These are phyloP conservation scores for Phortica magna DNA, from an alignment of 2,888 invertebrate species.

Conservation along the genomic window DNA sequence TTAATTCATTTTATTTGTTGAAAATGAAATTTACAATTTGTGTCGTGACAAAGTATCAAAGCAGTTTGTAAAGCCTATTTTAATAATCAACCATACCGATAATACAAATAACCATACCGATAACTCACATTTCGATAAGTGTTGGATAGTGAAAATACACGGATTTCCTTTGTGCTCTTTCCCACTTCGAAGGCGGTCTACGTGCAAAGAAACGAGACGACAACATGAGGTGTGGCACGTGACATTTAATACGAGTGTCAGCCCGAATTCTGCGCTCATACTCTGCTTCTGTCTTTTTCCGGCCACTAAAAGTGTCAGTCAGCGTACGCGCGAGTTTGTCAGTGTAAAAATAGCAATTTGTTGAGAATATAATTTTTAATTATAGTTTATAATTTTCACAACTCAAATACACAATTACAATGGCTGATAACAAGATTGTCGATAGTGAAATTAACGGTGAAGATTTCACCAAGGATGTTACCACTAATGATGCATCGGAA, in stretches of 20 bases:
- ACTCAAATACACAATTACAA: slow-evolving; percentile 61
- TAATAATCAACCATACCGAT: background rate
- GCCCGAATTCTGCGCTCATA: slow-evolving; percentile 57
- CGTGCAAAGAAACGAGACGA: slow-evolving; percentile 12
- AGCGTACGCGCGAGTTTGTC: slow-evolving; percentile 71
- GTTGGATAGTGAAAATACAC: background rate
- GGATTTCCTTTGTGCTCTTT: background rate
- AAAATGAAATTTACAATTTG: no score
- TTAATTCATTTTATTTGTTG: no score
- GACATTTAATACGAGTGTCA: slow-evolving; percentile 27
- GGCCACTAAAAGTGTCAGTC: slow-evolving; percentile 72
- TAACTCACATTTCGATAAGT: background rate
- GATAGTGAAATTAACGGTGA: slow-evolving; percentile 87
- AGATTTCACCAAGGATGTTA: slow-evolving; percentile 88
- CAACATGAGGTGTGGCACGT: slow-evolving; percentile 9
- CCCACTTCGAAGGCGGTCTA: background rate
- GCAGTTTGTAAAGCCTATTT: background rate
- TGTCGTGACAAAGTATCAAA: no score
- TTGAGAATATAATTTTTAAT: slow-evolving; percentile 48
- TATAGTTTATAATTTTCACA: slow-evolving; percentile 54
- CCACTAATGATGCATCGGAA: slow-evolving; percentile 79
- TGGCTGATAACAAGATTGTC: slow-evolving; percentile 80
- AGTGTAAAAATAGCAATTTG: slow-evolving; percentile 58
- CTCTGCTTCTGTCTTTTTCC: slow-evolving; percentile 76
- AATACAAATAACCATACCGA: background rate